Percentiles rank a stretch among this genome's conserved stretches.
These are phyloP conservation scores for Falcaria lacertinaria DNA, from an alignment of 2,888 invertebrate species.

Conservation along the genomic window DNA sequence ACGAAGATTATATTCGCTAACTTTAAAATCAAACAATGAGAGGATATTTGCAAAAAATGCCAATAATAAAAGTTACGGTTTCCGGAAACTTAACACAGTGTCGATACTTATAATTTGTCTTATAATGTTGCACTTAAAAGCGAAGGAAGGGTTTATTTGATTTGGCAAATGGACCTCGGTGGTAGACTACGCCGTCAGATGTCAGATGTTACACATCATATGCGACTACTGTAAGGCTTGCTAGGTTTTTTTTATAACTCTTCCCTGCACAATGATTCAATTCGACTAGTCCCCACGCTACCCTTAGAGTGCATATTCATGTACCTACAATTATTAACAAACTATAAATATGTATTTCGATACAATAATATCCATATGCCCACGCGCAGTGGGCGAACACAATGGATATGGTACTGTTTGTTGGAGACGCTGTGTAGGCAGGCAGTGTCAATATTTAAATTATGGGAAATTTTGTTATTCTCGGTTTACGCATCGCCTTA, in stretches of 20 bases:
- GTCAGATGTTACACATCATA: too few relatives aligned
- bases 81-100: too few relatives aligned
- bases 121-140: too few relatives aligned
- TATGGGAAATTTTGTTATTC: neutral
- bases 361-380: neutral
- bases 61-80: too few relatives aligned
- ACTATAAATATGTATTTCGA: neutral
- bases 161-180: too few relatives aligned
- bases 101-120: too few relatives aligned
- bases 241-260: too few relatives aligned
- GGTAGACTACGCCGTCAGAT: too few relatives aligned
- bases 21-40: conserved; percentile 15
- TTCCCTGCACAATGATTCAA: neutral
- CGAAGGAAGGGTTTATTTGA: too few relatives aligned
- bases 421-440: neutral
- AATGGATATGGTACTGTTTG: neutral
- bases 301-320: neutral
- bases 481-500: too few relatives aligned
- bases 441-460: neutral
- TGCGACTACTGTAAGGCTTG: too few relatives aligned
- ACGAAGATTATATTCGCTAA: conserved; percentile 4
- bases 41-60: conserved; percentile 8
- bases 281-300: neutral
- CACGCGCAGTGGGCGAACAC: neutral
- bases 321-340: neutral